Evolutionary conservation across 2,797 vertebrate genomes (phyloP).

Genomic region (Clarias fuscus): DNA sequence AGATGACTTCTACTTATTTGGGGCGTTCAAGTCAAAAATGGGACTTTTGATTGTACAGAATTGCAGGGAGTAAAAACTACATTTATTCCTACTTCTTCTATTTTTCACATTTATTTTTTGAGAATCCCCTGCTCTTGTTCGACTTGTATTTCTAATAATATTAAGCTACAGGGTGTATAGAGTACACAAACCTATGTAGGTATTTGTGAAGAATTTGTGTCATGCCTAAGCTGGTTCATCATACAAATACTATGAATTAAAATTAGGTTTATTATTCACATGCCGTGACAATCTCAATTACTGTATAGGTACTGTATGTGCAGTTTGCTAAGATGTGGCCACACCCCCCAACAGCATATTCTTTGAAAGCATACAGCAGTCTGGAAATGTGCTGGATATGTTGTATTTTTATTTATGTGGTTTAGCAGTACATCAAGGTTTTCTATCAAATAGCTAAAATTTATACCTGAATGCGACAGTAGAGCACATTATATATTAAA

Average conservation of each 20-base stretch:
- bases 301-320: background rate
- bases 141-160: background rate
- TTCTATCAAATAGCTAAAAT: background rate
- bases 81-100: too few relatives aligned
- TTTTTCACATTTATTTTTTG: too few relatives aligned
- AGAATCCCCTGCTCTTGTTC: too few relatives aligned
- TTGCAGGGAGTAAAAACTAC: too few relatives aligned
- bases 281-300: background rate
- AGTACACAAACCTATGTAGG: background rate
- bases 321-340: conserved; percentile 1
- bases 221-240: background rate
- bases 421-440: background rate
- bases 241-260: background rate
- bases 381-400: conserved; percentile 3
- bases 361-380: background rate
- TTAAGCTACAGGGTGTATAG: background rate
- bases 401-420: background rate
- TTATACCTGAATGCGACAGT: too few relatives aligned
- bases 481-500: too few relatives aligned
- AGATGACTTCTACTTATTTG: background rate
- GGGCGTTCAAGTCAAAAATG: too few relatives aligned
- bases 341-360: background rate
- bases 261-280: background rate
- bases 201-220: background rate
- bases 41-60: too few relatives aligned